phyloP scores from a whole-genome alignment of 2,797 vertebrate species.

The Carapus acus region DNA sequence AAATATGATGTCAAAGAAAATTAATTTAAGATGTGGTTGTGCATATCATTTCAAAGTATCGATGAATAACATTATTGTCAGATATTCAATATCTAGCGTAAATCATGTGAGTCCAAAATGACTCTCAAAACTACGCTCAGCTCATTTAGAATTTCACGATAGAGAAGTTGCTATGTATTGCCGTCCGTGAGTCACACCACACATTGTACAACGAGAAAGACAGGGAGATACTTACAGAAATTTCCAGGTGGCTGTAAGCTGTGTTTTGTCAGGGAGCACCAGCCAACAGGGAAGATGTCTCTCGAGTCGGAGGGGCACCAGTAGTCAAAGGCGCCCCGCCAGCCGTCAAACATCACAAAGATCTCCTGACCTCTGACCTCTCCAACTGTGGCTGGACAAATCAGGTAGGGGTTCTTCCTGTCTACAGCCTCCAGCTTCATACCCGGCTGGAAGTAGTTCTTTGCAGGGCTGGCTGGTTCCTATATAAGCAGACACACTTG shows the following conservation, averaged over 20 bases:
- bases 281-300: constrained; percentile 92
- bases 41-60: no score
- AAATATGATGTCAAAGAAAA: no score
- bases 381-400: constrained; percentile 91
- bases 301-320: constrained; percentile 92
- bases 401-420: constrained; percentile 91
- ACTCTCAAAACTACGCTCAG: no score
- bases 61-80: no score
- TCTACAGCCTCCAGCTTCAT: constrained; percentile 97
- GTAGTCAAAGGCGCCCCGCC: constrained; percentile 92
- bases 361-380: constrained; percentile 87
- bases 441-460: constrained; percentile 87
- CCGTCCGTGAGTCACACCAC: background rate
- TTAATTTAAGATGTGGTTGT: no score
- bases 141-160: no score
- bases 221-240: constrained; percentile 75
- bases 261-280: constrained; percentile 88
- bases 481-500: constrained; percentile 48
- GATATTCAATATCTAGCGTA: no score
- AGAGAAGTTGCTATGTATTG: no score
- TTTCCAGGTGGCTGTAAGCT: constrained; percentile 86
- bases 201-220: background rate
- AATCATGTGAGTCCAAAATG: no score
- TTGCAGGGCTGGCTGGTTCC: constrained; percentile 81
- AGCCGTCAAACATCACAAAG: constrained; percentile 92